Evolutionary conservation across 2,888 invertebrate genomes (phyloP).

Genomic region (Pollenia griseotomentosa): DNA sequence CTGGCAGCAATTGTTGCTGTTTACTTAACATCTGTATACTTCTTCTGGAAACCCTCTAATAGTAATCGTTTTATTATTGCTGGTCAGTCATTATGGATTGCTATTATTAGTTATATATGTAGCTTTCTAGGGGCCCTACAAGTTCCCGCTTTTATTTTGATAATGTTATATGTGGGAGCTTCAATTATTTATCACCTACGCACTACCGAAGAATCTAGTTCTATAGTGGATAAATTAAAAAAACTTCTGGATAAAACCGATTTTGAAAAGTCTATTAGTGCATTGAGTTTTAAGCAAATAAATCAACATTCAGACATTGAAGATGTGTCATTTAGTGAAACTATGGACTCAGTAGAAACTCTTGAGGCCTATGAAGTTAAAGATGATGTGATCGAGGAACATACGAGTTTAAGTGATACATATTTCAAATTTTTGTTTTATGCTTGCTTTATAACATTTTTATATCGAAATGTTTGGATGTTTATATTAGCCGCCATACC

Average conservation of each 20-base stretch:
- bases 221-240: conserved; percentile 78
- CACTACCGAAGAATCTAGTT: conserved; percentile 78
- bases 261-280: conserved; percentile 80
- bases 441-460: conserved; percentile 91
- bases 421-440: conserved; percentile 92
- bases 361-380: conserved; percentile 73
- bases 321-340: conserved; percentile 81
- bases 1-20: conserved; percentile 87
- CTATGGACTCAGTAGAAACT: conserved; percentile 79
- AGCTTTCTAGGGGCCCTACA: conserved; percentile 90
- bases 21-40: conserved; percentile 89
- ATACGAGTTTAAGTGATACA: conserved; percentile 86
- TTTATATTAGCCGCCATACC: conserved; percentile 91
- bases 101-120: conserved; percentile 90
- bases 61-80: conserved; percentile 88
- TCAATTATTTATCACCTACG: conserved; percentile 83
- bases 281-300: conserved; percentile 81
- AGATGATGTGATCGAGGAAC: conserved; percentile 77
- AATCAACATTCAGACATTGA: conserved; percentile 78
- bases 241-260: conserved; percentile 80
- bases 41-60: conserved; percentile 91
- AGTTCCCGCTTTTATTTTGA: conserved; percentile 89
- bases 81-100: conserved; percentile 90
- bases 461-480: conserved; percentile 95
- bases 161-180: conserved; percentile 86